Percentiles rank a stretch among this genome's conserved stretches.
Evolutionary conservation across 2,888 invertebrate genomes (phyloP).

Genomic region (Andricus curvator): DNA sequence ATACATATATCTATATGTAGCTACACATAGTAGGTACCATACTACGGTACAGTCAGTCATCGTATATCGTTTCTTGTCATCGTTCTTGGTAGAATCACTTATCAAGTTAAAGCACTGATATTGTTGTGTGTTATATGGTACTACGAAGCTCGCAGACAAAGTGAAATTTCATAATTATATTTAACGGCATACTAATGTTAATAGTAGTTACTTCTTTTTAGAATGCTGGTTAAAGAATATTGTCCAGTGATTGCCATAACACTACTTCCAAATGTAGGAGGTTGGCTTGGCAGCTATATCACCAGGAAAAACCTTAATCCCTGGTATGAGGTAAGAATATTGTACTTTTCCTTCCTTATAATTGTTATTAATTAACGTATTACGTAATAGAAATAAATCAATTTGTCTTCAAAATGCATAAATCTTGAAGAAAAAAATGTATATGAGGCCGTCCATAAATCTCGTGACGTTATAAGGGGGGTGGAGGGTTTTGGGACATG

Average conservation of each 20-base stretch:
- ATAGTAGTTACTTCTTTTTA: neutral
- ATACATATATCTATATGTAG: too few species aligned
- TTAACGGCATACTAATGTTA: neutral
- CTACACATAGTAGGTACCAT: too few species aligned
- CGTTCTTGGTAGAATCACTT: neutral
- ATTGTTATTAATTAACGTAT: too few species aligned
- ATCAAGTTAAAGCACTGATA: neutral
- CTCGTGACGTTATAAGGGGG: too few species aligned
- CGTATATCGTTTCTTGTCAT: too few species aligned
- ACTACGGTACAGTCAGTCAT: too few species aligned
- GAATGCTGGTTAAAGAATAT: constrained; percentile 55
- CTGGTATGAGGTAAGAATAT: constrained; percentile 84
- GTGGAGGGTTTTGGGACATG: too few species aligned
- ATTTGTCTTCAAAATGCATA: too few species aligned
- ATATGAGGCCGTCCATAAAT: too few species aligned
- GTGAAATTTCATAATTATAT: neutral
- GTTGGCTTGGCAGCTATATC: constrained; percentile 83
- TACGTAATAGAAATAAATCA: too few species aligned
- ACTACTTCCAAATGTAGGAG: constrained; percentile 86
- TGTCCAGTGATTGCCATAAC: constrained; percentile 65
- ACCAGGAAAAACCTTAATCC: constrained; percentile 83
- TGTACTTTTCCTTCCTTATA: too few species aligned
- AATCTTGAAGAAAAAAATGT: too few species aligned
- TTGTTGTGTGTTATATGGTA: neutral
- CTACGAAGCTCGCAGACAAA: neutral